Evolutionary conservation across 1,140 invertebrate species (phyloP), one percentile per base, ranked within the genome.

Genomic region (Carcinoscorpius rotundicauda): DNA sequence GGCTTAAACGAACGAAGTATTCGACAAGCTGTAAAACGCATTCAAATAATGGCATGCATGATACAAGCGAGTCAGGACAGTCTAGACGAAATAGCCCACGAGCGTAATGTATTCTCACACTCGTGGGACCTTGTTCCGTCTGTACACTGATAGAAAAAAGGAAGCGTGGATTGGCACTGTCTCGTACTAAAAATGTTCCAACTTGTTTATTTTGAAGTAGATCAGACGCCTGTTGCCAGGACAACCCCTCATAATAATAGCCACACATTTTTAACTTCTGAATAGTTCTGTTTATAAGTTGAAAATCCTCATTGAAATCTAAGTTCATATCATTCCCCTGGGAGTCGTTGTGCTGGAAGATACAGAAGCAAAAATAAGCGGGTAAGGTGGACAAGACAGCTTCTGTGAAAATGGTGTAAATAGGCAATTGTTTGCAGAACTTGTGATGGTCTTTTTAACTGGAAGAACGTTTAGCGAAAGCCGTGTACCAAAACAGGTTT

Each of bases 121-220:
- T 90, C 0, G 88, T 93, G 2, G 89, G 88, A 2, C 90, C 90
- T 51, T 83, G 76, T 10, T 83, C 81, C 0, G 89, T 93, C 75
- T 92, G 88, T 6, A 93, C 86, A 71, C 87, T 90, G 10, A 94
- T 78, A 4, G 89, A 85, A 73, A 87, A 93, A 51, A 88, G 82
- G 76, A 84, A 91, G 67, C 83, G 82, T 4, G 83, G 83, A 74
- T 93, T 87, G 3, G 85, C 85, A 8, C 88, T 91, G 75, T 91
- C 86, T 52, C 91, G 78, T 51, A 93, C 81, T 11, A 93, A 75
- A 77, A 89, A 91, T 0, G 84, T 84, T 0, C 88, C 88, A 3
- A 68, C 67, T 4, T 61, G 49, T 48, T 11, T 75, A 10, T 83
- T 79, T 64, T 84, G 81, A 50, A 91, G 80, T 4, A 89, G 71